Evolutionary conservation across 2,797 vertebrate species (phyloP), one percentile per base, ranked within the genome.

Genomic region (Falco berigora): DNA sequence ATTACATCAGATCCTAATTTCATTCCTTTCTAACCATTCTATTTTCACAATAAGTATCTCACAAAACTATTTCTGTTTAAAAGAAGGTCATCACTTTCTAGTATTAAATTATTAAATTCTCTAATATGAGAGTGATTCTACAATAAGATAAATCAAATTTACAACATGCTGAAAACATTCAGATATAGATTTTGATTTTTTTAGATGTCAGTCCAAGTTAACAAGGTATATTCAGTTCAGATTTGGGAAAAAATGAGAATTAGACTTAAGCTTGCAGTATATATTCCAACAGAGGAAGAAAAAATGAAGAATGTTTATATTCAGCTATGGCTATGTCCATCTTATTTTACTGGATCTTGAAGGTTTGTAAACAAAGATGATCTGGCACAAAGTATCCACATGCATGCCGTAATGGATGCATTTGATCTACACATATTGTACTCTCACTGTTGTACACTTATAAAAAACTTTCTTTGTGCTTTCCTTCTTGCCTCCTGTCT

Each of bases 101-200:
- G 91, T 86, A 73, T 90, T 95, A 89, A 95, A 88, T 87, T 95
- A 63, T 76, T 9, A 40, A 80, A 24, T 67, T 85, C 55, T 95
- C 66, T 91, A 91, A 96, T 92, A 23, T 11, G 58, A 95, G 80
- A 91, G 77, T 94, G 94, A 93, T 95, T 93, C 82, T 95, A 53
- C 69, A 96, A 74, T 59, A 95, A 77, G 63, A 89, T 75, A 94
- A 94, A 94, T 88, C 30, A 86, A 90, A 59, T 49, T 58, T 44
- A 32, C 72, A 88, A 90, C 9, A 75, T 86, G 63, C 94, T 96
- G 79, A 94, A 88, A 97, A 93, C 52, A 87, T 52, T 71, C 59
- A 94, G 72, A 88, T 75, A 81, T 6, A 95, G 49, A 42, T 47
- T 97, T 93, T 85, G n/a, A 85, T 56, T 50, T 90, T 77, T 40